Evolutionary conservation across 1,140 invertebrate genomes (phyloP).

Genomic region (Scaptodrosophila lebanonensis): DNA sequence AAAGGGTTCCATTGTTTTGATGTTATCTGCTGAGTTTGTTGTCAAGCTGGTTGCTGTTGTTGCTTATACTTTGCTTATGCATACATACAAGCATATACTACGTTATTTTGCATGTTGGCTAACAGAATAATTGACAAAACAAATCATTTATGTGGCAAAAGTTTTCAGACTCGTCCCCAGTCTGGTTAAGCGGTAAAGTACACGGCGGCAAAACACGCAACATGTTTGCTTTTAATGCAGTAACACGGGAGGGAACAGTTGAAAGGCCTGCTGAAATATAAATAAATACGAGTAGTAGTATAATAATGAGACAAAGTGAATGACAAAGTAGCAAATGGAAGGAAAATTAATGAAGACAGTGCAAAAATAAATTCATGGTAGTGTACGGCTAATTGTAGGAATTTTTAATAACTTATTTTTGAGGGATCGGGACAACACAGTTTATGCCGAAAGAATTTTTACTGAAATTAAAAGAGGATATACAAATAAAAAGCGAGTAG

Average conservation of each 20-base stretch:
- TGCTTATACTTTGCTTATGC: conserved; percentile 2
- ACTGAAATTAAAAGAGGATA: too few relatives aligned
- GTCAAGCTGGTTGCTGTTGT: not conserved
- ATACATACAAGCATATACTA: too few relatives aligned
- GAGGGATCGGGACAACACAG: too few relatives aligned
- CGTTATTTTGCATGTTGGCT: conserved; percentile 61
- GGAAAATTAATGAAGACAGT: too few relatives aligned
- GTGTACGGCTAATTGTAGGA: too few relatives aligned
- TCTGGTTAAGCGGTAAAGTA: conserved; percentile 39
- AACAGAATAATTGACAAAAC: conserved; percentile 77
- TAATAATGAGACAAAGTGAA: conserved; percentile 45
- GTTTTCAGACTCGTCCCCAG: conserved; percentile 34
- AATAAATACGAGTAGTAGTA: conserved; percentile 59
- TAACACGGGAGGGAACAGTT: not conserved
- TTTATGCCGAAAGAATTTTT: too few relatives aligned
- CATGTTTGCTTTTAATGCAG: conserved; percentile 45
- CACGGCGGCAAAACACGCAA: conserved; percentile 67
- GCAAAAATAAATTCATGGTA: too few relatives aligned
- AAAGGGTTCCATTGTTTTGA: conserved; percentile 62
- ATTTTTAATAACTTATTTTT: too few relatives aligned
- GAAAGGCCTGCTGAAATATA: conserved; percentile 34
- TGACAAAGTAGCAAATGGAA: conserved; percentile 18
- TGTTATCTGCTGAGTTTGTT: conserved; percentile 59
- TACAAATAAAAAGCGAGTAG: too few relatives aligned
- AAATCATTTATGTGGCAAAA: conserved; percentile 74